Conservation (phyloP, 2,113 vertebrate genomes). For the Gnathonemus longibarbis region DNA sequence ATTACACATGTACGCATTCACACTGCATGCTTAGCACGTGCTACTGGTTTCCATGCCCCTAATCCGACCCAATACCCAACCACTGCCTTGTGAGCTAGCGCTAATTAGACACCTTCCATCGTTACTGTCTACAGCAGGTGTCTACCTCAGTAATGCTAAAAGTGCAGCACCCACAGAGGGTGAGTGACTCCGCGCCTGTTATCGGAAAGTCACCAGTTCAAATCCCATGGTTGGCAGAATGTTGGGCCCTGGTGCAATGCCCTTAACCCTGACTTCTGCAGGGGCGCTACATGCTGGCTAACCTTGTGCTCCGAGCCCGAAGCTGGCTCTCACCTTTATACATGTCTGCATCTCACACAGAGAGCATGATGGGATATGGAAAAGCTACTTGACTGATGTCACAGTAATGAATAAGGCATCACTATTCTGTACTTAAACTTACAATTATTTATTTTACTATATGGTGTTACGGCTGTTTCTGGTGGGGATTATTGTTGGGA, state of each 20-base stretch:
- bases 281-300: neutral
- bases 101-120: neutral
- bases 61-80: neutral
- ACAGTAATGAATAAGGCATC: neutral
- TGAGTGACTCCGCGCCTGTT: neutral
- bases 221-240: neutral
- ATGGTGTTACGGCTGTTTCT: neutral
- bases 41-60: neutral
- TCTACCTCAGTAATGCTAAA: neutral
- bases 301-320: neutral
- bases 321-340: neutral
- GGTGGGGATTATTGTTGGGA: neutral
- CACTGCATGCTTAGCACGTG: neutral
- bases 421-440: neutral
- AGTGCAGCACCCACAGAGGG: neutral
- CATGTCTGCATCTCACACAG: neutral
- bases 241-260: neutral
- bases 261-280: neutral
- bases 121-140: neutral
- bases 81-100: neutral
- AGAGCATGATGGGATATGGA: neutral
- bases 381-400: neutral
- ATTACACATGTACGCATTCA: slow-evolving; percentile 22
- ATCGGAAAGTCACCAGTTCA: neutral
- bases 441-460: neutral